phyloP scores from a whole-genome alignment of 2,113 vertebrate genomes.

The Thunnus maccoyii region DNA sequence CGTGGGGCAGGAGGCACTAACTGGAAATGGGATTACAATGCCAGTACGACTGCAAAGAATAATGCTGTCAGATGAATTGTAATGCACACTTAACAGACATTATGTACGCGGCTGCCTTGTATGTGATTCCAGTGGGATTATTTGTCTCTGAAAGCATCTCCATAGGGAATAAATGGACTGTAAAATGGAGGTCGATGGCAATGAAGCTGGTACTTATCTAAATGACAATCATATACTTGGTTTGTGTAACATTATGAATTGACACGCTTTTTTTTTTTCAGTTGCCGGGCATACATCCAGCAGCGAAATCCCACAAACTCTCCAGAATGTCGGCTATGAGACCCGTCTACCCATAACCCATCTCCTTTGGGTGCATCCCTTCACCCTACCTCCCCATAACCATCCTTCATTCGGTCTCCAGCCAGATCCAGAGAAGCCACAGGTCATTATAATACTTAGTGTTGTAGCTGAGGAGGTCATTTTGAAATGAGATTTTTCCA shows the following conservation, averaged over 20 bases:
- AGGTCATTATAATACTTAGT: slow-evolving; percentile 34
- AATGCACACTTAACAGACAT: slow-evolving; percentile 66
- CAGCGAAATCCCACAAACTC: slow-evolving; percentile 2
- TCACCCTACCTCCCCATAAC: slow-evolving; percentile 13
- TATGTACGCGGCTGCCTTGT: slow-evolving; percentile 52
- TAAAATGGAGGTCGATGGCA: slow-evolving; percentile 54
- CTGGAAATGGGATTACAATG: slow-evolving; percentile 79
- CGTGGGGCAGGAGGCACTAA: slow-evolving; percentile 67
- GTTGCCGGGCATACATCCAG: background rate
- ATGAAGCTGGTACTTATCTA: slow-evolving; percentile 55
- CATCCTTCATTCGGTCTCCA: slow-evolving; percentile 25
- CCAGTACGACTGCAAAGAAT: slow-evolving; percentile 52
- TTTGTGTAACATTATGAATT: slow-evolving; percentile 31
- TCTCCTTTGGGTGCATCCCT: slow-evolving; percentile 23
- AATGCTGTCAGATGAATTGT: slow-evolving; percentile 71
- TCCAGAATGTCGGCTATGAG: slow-evolving; percentile 15
- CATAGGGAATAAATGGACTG: slow-evolving; percentile 54
- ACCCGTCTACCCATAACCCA: slow-evolving; percentile 42
- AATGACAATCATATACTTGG: slow-evolving; percentile 51
- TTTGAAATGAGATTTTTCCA: slow-evolving; percentile 51
- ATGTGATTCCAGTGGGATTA: slow-evolving; percentile 58
- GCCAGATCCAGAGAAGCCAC: slow-evolving; percentile 36
- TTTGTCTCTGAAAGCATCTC: slow-evolving; percentile 60
- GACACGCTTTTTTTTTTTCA: background rate
- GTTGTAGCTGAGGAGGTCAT: slow-evolving; percentile 26